Evolutionary conservation across 37 sponge, comb jelly and placozoan genomes (phyloP), one percentile per base, ranked within the genome.

Genomic region (Theonella swinhoei): DNA sequence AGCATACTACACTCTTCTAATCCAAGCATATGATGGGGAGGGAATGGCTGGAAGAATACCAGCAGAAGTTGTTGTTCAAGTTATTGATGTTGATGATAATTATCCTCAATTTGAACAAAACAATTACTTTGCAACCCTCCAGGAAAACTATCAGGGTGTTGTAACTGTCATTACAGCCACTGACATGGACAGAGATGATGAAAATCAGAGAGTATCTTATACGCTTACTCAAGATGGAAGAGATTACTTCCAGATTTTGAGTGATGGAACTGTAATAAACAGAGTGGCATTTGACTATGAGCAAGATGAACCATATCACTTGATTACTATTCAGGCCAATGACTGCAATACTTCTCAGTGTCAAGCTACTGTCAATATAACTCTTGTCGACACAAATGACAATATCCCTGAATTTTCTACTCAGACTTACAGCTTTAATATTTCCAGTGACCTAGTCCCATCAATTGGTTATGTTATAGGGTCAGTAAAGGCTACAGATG

Each of bases 281-380:
- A 40, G 40, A 28, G 63, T 34, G 30, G 31, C 68, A 0, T 85
- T 90, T 65, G 90, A 90, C 62, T 90, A 70, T 76, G 90, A 90
- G 54, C 59, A 22, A 35, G 77, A 85, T 68, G 58, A 67, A 24
- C 61, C 42, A 22, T 25, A 68, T 0, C 80, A 77, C 39, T 39
- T 61, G 1, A 42, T 83, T 61, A 84, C 42, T 5, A 70, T 90
- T 8, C 26, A 26, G 11, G 29, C 80, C 4, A 35, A 64, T n/a
- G 77, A 32, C 11, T 84, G 85, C 70, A 29, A 19, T 75, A 22
- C 22, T 8, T 19, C 69, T 54, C 38, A 24, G 35, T 86, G 87
- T 79, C 39, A 54, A 26, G 65, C 90, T 28, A 70, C 25, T 33
- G 35, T 83, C 24, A 24, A 80, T 30, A 35, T 80, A 25, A 36